Evolutionary conservation across 2,797 vertebrate genomes (phyloP).

Genomic region (Scarus forsteni): DNA sequence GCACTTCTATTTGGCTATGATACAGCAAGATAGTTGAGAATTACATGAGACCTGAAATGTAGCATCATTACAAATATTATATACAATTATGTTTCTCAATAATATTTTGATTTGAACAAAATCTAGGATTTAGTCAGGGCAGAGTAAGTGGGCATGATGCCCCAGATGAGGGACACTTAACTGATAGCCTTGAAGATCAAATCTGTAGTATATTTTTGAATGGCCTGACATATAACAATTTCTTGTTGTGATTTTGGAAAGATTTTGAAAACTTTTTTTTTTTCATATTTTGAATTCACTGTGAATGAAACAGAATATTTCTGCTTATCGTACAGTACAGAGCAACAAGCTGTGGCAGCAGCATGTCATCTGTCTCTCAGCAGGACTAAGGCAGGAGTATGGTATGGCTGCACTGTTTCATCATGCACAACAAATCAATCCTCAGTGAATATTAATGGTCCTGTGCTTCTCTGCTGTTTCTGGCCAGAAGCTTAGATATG

Average conservation of each 20-base stretch:
- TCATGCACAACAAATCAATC: slow-evolving; percentile 57
- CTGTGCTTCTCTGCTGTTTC: slow-evolving; percentile 50
- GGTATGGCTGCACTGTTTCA: slow-evolving; percentile 45
- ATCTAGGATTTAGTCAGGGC: too few species aligned
- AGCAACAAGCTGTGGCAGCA: slow-evolving; percentile 6
- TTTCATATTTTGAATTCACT: not conserved
- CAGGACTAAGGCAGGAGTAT: slow-evolving; percentile 20
- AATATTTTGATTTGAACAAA: too few species aligned
- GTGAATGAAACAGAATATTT: not conserved
- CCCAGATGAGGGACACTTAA: too few species aligned
- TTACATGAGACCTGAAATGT: too few species aligned
- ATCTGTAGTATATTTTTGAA: too few species aligned
- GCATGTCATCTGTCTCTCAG: slow-evolving; percentile 31
- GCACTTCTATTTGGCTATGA: too few species aligned
- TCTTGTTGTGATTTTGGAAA: not conserved
- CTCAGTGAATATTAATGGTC: slow-evolving; percentile 53
- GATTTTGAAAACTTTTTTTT: not conserved
- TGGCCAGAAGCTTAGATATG: slow-evolving; percentile 60
- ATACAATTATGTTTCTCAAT: too few species aligned
- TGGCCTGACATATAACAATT: too few species aligned
- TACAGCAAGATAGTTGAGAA: too few species aligned
- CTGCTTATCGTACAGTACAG: not conserved
- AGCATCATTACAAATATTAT: too few species aligned
- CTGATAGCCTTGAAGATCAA: too few species aligned
- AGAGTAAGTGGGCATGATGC: too few species aligned